Percentiles rank a stretch among this genome's conserved stretches.
These are phyloP conservation scores for Genyomyrus donnyi DNA, from an alignment of 2,113 vertebrate species.

Conservation along the genomic window DNA sequence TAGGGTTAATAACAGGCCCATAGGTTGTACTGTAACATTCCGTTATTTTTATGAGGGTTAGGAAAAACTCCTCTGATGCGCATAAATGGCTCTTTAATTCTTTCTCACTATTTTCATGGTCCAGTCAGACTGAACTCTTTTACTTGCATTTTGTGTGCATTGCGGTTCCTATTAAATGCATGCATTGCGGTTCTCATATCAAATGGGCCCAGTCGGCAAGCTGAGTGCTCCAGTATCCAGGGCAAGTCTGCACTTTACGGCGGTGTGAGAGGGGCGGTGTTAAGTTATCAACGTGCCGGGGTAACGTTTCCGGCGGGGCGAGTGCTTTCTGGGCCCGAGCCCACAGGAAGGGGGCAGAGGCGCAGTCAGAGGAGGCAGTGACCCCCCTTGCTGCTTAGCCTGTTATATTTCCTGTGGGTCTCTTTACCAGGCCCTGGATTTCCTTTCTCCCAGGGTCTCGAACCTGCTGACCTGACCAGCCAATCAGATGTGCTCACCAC, in stretches of 20 bases:
- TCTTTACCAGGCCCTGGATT: not conserved
- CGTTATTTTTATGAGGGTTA: not conserved
- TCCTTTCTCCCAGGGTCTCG: not conserved
- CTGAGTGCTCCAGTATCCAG: constrained; percentile 27
- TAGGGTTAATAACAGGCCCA: not conserved
- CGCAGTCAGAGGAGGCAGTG: constrained; percentile 12
- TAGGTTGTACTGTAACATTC: not conserved
- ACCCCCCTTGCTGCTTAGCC: constrained; percentile 32
- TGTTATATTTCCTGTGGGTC: not conserved
- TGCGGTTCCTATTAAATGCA: not conserved
- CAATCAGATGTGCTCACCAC: not conserved
- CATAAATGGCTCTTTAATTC: not conserved
- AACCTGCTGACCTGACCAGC: not conserved
- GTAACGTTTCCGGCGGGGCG: constrained; percentile 17
- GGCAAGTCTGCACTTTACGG: constrained; percentile 41
- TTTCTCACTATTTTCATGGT: not conserved
- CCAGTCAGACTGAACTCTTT: not conserved
- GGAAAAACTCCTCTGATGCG: not conserved
- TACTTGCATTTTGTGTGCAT: not conserved
- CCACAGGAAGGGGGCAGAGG: constrained; percentile 14
- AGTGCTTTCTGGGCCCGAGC: not conserved
- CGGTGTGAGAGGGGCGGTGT: constrained; percentile 39
- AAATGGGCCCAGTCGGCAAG: constrained; percentile 43
- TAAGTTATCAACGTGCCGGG: constrained; percentile 42
- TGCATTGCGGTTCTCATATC: constrained; percentile 26